These are phyloP conservation scores for Drosophila hydei DNA, from an alignment of 1,140 invertebrate species.

Conservation along the genomic window DNA sequence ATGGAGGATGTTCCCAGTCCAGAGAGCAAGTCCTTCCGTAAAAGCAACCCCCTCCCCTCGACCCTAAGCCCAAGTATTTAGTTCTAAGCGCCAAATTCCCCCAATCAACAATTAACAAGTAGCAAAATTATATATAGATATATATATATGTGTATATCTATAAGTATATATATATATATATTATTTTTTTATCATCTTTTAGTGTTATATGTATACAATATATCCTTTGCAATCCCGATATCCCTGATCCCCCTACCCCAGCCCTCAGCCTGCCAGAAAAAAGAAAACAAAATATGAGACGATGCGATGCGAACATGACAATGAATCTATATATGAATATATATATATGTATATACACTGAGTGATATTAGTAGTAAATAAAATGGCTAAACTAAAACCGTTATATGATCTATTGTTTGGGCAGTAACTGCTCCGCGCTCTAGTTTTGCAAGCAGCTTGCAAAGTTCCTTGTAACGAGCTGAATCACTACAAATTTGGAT, in stretches of 20 bases:
- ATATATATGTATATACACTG: slow-evolving; percentile 77
- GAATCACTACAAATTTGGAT: no score
- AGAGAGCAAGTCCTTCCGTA: background rate
- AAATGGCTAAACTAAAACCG: slow-evolving; percentile 79
- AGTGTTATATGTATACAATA: slow-evolving; percentile 67
- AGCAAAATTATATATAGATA: slow-evolving; percentile 39
- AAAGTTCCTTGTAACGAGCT: background rate
- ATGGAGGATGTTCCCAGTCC: background rate
- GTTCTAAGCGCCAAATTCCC: slow-evolving; percentile 61
- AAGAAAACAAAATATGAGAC: slow-evolving; percentile 13
- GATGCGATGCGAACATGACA: slow-evolving; percentile 49
- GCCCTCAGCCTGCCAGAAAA: slow-evolving; percentile 19
- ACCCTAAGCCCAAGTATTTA: slow-evolving; percentile 72
- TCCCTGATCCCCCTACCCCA: slow-evolving; percentile 4
- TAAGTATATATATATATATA: no score
- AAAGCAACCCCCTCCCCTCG: slow-evolving; percentile 6
- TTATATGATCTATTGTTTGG: no score
- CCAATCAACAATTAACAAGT: slow-evolving; percentile 38
- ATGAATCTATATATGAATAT: slow-evolving; percentile 70
- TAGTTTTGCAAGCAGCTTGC: background rate
- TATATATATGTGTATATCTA: no score
- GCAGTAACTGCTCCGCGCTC: no score
- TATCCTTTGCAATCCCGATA: slow-evolving; percentile 37
- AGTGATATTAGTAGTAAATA: slow-evolving; percentile 83
- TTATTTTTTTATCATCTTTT: slow-evolving; percentile 76